Conservation (phyloP, 2,113 vertebrate species). For the Cygnus buccinator region DNA sequence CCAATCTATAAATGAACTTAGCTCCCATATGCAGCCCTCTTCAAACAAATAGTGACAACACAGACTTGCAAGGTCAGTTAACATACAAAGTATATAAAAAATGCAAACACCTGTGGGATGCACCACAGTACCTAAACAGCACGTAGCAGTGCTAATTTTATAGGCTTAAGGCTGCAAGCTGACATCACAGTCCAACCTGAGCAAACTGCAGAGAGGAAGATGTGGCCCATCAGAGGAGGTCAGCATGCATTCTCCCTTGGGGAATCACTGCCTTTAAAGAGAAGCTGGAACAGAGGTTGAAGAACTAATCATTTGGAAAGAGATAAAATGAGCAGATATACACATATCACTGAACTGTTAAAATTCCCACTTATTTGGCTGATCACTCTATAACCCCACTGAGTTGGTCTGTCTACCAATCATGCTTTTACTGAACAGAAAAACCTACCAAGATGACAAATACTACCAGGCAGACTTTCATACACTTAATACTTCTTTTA, state of each 20-base stretch:
- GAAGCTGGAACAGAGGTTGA: background rate
- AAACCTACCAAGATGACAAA: background rate
- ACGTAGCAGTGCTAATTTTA: background rate
- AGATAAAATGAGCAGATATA: background rate
- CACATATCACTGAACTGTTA: background rate
- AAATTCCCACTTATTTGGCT: background rate
- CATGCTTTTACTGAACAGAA: background rate
- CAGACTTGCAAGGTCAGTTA: background rate
- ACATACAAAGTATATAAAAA: background rate
- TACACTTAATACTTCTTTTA: background rate
- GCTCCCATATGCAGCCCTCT: background rate
- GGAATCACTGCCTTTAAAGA: background rate
- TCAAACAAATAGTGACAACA: background rate
- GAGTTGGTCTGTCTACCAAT: background rate
- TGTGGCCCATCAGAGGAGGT: background rate
- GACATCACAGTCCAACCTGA: background rate
- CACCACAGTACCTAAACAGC: background rate
- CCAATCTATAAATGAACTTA: background rate
- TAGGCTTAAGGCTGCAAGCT: background rate
- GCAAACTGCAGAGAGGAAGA: background rate
- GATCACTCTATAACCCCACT: background rate
- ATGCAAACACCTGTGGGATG: background rate
- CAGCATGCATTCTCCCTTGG: background rate
- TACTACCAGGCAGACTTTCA: background rate
- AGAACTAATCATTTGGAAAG: background rate